Percentiles rank a stretch among this genome's conserved stretches.
These are phyloP conservation scores for Acomys russatus DNA, from an alignment of 2,797 vertebrate genomes.

Conservation along the genomic window DNA sequence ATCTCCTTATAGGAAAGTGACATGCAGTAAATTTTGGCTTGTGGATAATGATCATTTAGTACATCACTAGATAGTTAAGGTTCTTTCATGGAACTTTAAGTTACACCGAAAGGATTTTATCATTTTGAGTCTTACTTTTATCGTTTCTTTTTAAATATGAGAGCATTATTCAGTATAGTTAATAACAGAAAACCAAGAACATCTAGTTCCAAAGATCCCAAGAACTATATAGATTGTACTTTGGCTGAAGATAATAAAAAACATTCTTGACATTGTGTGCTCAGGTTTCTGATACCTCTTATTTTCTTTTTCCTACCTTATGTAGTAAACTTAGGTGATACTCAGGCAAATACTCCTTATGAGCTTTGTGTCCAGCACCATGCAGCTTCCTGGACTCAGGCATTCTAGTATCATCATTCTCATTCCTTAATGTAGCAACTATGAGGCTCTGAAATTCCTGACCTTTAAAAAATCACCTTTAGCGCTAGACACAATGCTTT, in stretches of 20 bases:
- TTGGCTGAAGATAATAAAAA: not conserved
- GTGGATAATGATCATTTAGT: not conserved
- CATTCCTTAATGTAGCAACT: not conserved
- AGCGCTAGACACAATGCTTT: not conserved
- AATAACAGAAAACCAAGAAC: not conserved
- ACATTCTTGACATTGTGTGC: not conserved
- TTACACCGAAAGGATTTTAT: not conserved
- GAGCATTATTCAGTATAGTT: not conserved
- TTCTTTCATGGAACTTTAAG: not conserved
- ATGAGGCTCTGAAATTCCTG: not conserved
- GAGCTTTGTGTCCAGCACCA: not conserved
- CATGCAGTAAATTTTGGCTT: not conserved
- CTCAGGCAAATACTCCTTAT: not conserved
- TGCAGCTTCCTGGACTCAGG: not conserved
- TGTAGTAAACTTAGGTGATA: not conserved
- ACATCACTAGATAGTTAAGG: not conserved
- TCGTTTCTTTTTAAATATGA: not conserved
- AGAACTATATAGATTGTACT: not conserved
- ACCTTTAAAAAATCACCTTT: too few species aligned
- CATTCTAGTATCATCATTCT: not conserved
- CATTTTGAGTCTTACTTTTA: not conserved
- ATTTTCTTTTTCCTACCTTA: not conserved
- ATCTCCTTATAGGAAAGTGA: not conserved
- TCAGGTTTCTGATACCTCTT: not conserved
- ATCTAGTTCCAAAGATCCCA: not conserved